Conservation (phyloP, 2,113 vertebrate species). For the Heterotis niloticus region DNA sequence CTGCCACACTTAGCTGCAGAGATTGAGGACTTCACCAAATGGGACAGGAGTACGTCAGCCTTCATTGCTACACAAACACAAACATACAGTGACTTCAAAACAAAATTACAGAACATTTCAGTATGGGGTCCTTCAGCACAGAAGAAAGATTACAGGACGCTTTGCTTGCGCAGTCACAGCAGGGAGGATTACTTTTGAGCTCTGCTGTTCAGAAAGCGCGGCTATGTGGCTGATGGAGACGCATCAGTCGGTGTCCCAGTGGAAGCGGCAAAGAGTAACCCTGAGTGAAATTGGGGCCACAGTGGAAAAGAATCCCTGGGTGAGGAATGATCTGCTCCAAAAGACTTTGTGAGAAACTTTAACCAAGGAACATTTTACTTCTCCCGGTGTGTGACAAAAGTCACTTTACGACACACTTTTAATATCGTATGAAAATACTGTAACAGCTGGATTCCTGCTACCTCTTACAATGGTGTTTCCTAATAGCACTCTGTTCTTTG, state of each 20-base stretch:
- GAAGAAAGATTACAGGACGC: constrained; percentile 21
- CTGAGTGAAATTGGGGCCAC: neutral
- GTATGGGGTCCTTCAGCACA: constrained; percentile 13
- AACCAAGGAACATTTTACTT: too few species aligned
- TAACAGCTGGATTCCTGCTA: too few species aligned
- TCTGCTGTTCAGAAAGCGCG: neutral
- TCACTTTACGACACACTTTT: too few species aligned
- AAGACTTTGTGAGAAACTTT: too few species aligned
- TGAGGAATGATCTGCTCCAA: too few species aligned
- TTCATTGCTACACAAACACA: constrained; percentile 27
- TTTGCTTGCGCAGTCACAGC: constrained; percentile 3
- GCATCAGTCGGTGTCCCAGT: neutral
- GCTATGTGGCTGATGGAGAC: neutral
- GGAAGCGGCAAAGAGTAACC: neutral
- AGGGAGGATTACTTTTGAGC: constrained; percentile 12
- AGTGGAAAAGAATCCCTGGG: neutral
- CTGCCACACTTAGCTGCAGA: constrained; percentile 1
- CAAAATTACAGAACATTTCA: constrained; percentile 18
- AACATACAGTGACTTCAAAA: constrained; percentile 9
- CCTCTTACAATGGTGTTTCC: too few species aligned
- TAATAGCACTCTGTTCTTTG: too few species aligned
- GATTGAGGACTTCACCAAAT: constrained; percentile 14
- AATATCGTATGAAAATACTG: too few species aligned
- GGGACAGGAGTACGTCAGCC: constrained; percentile 16
- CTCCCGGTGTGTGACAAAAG: too few species aligned